Evolutionary conservation across 2,888 invertebrate genomes (phyloP).

Genomic region (Drosophila neonasuta): DNA sequence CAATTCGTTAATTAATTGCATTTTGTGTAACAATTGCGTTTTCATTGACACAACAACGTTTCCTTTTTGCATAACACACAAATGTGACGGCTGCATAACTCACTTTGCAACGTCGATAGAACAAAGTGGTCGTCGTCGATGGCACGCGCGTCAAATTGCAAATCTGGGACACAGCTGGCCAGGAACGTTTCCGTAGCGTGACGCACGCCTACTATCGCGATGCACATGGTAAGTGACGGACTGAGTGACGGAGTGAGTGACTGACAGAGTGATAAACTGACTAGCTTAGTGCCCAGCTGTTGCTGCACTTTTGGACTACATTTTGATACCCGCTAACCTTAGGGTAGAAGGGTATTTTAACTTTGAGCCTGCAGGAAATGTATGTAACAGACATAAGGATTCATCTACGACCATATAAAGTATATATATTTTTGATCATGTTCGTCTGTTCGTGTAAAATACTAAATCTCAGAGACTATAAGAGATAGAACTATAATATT

Average conservation of each 20-base stretch:
- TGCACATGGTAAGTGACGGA: slow-evolving; percentile 89
- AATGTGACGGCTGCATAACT: slow-evolving; percentile 24
- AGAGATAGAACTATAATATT: no score
- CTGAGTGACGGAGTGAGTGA: not conserved
- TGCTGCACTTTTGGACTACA: not conserved
- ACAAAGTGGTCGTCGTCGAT: slow-evolving; percentile 92
- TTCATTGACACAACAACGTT: slow-evolving; percentile 29
- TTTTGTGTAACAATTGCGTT: slow-evolving; percentile 56
- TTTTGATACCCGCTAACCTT: no score
- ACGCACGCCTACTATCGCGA: slow-evolving; percentile 97
- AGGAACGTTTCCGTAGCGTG: slow-evolving; percentile 96
- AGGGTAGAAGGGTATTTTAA: no score
- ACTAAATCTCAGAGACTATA: no score
- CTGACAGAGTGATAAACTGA: not conserved
- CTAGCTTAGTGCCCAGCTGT: not conserved
- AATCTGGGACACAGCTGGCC: slow-evolving; percentile 98
- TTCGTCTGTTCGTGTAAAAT: no score
- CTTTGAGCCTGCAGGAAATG: no score
- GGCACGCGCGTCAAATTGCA: slow-evolving; percentile 95
- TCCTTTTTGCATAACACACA: slow-evolving; percentile 30
- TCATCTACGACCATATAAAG: no score
- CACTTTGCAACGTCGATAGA: slow-evolving; percentile 83
- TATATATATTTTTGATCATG: no score
- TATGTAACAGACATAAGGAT: no score
- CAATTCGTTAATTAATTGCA: slow-evolving; percentile 53